phyloP scores from a whole-genome alignment of 2,797 vertebrate genomes.

The Sphenodon punctatus region DNA sequence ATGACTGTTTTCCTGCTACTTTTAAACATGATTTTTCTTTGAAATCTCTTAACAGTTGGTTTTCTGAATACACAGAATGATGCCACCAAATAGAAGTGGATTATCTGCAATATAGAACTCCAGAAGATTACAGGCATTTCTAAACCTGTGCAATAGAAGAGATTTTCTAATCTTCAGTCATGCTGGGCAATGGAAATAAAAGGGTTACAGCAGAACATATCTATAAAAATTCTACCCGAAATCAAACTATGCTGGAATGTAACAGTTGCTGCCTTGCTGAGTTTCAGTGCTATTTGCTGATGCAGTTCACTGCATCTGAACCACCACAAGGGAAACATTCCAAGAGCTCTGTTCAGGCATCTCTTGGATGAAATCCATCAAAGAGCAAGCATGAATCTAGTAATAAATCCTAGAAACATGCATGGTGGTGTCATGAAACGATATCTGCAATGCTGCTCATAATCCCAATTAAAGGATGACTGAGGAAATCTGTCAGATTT shows the following conservation, averaged over 20 bases:
- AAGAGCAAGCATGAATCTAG: constrained; percentile 60
- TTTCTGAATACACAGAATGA: constrained; percentile 3
- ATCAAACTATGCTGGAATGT: constrained; percentile 67
- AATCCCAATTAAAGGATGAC: constrained; percentile 36
- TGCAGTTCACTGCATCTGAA: constrained; percentile 59
- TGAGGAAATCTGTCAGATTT: neutral
- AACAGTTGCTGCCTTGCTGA: constrained; percentile 66
- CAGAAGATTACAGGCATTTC: neutral
- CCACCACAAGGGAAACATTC: constrained; percentile 71
- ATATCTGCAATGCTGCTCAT: constrained; percentile 48
- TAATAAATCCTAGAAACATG: constrained; percentile 69
- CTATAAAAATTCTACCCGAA: constrained; percentile 63
- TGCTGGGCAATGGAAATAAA: constrained; percentile 36
- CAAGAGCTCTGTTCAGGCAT: constrained; percentile 55
- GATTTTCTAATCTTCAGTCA: constrained; percentile 29
- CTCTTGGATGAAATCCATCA: constrained; percentile 72
- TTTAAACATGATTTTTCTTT: neutral
- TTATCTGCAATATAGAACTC: neutral
- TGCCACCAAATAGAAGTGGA: neutral
- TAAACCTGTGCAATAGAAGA: neutral
- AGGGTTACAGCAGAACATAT: constrained; percentile 57
- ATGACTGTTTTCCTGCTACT: neutral
- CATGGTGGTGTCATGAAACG: constrained; percentile 50
- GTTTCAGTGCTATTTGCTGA: constrained; percentile 70
- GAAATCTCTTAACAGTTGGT: neutral